Base-by-base conservation (phyloP, 2,113 vertebrate genomes). In the Petrocephalus microphthalmus region DNA sequence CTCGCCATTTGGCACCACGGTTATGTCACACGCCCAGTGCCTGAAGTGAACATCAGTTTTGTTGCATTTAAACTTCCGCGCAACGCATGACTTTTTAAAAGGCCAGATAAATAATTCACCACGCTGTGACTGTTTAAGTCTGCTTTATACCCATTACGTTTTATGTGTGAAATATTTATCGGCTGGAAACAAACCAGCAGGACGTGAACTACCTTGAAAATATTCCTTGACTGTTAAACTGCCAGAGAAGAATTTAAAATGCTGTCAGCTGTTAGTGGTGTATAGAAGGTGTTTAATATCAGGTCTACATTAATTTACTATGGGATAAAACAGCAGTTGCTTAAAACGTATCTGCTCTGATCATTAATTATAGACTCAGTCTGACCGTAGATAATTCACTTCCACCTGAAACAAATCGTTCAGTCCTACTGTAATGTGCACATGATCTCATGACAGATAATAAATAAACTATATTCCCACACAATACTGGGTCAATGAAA, bases 371-470 rank as follows among this genome's bases (percentile, higher is more conserved):
- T 25, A 25, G 17, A 56, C 29, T 15, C 83, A 85, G 25, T 47
- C 49, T 42, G 83, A 85, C 45, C 83, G 29, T 33, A 22, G 22
- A 53, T 29, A 52, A 85, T 52, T 52, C 49, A 29, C 51, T 52
- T 85, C 45, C 51, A 54, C 22, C 1, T 2, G 19, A 54, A 85
- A 33, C 51, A 49, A 85, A 51, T 29, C 5, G n/a, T 56, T 85
- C 25, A 11, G 11, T 85, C 25, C n/a, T 5, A 54, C 49, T 17
- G 10, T 37, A 37, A n/a, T 54, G 25, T 54, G 25, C 84, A 85
- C 84, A 54, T 54, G 33, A 85, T 54, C 84, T 85, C 51, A 25
- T 84, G 82, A 84, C 22, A 85, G 51, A 82, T 82, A 53, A 85
- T 85, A 54, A 85, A 53, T 85, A 54, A 85, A 5, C n/a, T 54